Evolutionary conservation across 2,888 invertebrate species (phyloP), one percentile per base, ranked within the genome.

Genomic region (Catocala fraxini): DNA sequence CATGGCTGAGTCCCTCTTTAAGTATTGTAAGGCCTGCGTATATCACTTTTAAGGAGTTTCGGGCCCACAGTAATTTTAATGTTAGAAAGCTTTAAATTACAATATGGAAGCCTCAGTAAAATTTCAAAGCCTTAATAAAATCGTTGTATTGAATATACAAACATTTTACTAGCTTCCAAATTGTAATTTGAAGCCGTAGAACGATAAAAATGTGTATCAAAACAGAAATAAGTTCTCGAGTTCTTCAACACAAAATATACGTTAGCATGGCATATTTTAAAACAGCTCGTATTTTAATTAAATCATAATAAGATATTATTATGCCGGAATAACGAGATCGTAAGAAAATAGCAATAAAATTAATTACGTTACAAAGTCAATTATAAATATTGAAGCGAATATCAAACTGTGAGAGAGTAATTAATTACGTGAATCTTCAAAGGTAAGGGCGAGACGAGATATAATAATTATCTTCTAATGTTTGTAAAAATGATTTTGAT

Each of bases 361-460:
- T 74, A 75, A 77, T 75, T 71, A 71, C 54, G 64, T 73, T 71
- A 68, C 51, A 66, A 71, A 77, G 68, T 74, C 65, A 75, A 75
- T 78, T 79, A 77, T 69, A 71, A 79, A 76, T 75, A 77, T 74
- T 70, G 63, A 67, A 75, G 68, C 55, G 75, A 78, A 78, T 79
- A 79, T 80, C 71, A 82, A 73, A 74, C 67, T 67, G 25, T 25
- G 68, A 66, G 74, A 64, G 70, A 65, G 70, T 85, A 85, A 87
- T 85, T 85, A 83, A 80, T 80, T 81, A 82, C 72, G 71, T 77
- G 75, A 79, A 75, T 77, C 84, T 81, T 88, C 82, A 87, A 88
- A 88, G 85, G 80, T 71, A 73, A 73, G 66, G 71, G 60, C 65
- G 71, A 70, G 65, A 70, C 65, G 63, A 64, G 61, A 65, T 74